These are phyloP conservation scores for Nipponia nippon DNA, from an alignment of 2,113 vertebrate species.

Conservation along the genomic window DNA sequence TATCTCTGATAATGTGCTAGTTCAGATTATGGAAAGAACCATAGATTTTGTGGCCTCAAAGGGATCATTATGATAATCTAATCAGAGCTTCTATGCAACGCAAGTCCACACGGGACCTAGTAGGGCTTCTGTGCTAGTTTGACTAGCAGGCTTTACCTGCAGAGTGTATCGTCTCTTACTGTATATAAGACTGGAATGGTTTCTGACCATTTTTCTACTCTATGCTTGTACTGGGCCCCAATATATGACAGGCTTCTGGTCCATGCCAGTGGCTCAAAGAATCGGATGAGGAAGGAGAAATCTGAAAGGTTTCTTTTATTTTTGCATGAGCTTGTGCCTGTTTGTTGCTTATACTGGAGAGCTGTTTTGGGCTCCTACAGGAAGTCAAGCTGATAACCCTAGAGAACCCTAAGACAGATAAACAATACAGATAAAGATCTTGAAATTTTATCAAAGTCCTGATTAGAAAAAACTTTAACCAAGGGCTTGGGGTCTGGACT, in stretches of 20 bases:
- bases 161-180: not conserved
- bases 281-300: not conserved
- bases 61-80: not conserved
- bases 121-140: not conserved
- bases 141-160: not conserved
- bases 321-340: not conserved
- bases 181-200: not conserved
- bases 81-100: not conserved
- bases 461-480: not conserved
- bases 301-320: not conserved
- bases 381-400: not conserved
- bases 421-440: not conserved
- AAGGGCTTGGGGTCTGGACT: not conserved
- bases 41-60: not conserved
- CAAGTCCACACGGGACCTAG: not conserved
- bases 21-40: not conserved
- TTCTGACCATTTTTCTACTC: not conserved
- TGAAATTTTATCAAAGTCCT: not conserved
- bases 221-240: not conserved
- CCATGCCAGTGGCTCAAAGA: not conserved
- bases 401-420: not conserved
- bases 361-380: not conserved
- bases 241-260: not conserved
- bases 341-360: not conserved
- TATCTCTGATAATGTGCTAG: constrained; percentile 11